Evolutionary conservation across 2,888 invertebrate genomes (phyloP).

Genomic region (Caenorhabditis zanzibari): DNA sequence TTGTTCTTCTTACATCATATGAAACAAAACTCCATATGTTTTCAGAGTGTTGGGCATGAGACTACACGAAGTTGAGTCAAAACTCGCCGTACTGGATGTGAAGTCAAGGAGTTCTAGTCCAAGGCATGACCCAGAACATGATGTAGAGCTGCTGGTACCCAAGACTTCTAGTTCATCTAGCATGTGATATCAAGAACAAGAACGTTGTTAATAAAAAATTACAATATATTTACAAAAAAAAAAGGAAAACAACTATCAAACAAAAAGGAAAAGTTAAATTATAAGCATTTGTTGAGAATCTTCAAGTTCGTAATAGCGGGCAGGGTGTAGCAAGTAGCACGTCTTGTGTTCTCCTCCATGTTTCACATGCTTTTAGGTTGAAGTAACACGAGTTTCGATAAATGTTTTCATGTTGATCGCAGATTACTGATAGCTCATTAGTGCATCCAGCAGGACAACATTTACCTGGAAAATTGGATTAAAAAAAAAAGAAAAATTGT

Average conservation of each 20-base stretch:
- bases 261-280: conserved; percentile 49
- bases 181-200: background rate
- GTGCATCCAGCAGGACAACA: conserved; percentile 74
- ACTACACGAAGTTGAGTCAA: conserved; percentile 89
- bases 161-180: conserved; percentile 9
- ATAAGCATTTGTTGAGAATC: conserved; percentile 33
- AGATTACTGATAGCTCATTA: conserved; percentile 67
- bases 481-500: background rate
- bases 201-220: conserved; percentile 26
- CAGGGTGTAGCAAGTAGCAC: conserved; percentile 63
- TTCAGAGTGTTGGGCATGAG: conserved; percentile 90
- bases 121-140: conserved; percentile 43
- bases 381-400: conserved; percentile 74
- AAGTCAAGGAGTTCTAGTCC: conserved; percentile 67
- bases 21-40: background rate
- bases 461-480: conserved; percentile 58
- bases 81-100: conserved; percentile 61
- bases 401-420: conserved; percentile 75
- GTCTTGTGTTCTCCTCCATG: conserved; percentile 64
- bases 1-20: conserved; percentile 80
- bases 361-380: conserved; percentile 70
- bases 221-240: conserved; percentile 56
- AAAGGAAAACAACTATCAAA: conserved; percentile 51
- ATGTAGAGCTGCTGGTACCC: conserved; percentile 40
- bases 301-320: conserved; percentile 59